Base-by-base conservation (phyloP, 2,113 vertebrate genomes). In the Ameiurus melas region DNA sequence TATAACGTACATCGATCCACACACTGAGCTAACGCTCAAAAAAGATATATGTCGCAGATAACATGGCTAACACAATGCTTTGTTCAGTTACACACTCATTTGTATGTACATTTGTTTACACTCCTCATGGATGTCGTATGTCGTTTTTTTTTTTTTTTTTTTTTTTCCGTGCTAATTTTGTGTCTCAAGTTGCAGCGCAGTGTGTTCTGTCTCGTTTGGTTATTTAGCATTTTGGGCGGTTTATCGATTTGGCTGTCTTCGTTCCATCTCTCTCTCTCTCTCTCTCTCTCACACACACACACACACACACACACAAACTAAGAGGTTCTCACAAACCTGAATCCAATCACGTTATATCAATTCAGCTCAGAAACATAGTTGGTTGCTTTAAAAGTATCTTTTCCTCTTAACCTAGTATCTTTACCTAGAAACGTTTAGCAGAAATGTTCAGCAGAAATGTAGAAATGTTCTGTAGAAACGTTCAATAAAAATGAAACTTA, bases 261-360 rank as follows among this genome's bases (percentile, higher is more conserved):
- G 66, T n/a, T 68, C 66, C n/a, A 30, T 20, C 58, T 60, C 58
- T 17, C 58, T 60, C 58, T 17, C 58, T 60, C 58, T 60, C 75
- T 68, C 77, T 81, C 43, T 58, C 57, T 85, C 77, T 73, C 55
- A 70, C 39, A 39, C 39, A 39, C 39, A 43, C 39, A 79, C 70
- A 85, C 70, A 64, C 75, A 80, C 77, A 87, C 43, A 70, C 58
- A 89, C 78, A 82, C 55, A 70, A 2, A n/a, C 22, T 25, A 25
- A 25, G 60, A 22, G 62, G 62, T 64, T 25, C 60, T 62, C 60
- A 62, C 20, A 62, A 25, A 25, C 22, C 60, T 62, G 60, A 62
- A 62, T 22, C 22, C 7, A 25, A 62, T 62, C 60, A 22, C 20
- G 1, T 22, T 25, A 20, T 62, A 62, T 62, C 6, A 60, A 60